A percentile compares a stretch with the other conserved stretches of the same genome.
Evolutionary conservation across 2,113 vertebrate species (phyloP).

Genomic region (Oplegnathus fasciatus): DNA sequence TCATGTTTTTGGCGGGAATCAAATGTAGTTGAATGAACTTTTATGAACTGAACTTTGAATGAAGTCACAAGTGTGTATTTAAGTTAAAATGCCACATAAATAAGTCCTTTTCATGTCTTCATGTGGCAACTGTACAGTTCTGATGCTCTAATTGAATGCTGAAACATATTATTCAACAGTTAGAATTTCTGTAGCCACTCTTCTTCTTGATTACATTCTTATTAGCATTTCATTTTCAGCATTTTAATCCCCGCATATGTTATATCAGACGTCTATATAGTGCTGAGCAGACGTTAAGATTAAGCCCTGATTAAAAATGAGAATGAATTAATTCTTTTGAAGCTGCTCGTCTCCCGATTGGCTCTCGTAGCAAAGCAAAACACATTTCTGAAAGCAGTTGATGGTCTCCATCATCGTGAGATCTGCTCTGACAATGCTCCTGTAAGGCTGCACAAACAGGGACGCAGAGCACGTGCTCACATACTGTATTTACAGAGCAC

Average conservation of each 20-base stretch:
- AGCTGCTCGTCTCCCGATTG: constrained; percentile 50
- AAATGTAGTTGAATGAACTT: constrained; percentile 16
- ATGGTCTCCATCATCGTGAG: constrained; percentile 1
- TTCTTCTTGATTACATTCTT: constrained; percentile 57
- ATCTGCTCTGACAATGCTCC: neutral
- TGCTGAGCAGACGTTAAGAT: constrained; percentile 69
- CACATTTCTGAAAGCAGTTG: constrained; percentile 35
- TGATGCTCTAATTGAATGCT: constrained; percentile 23
- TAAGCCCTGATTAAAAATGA: constrained; percentile 69
- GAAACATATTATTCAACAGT: constrained; percentile 41
- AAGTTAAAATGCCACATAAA: constrained; percentile 21
- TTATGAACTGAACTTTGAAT: neutral
- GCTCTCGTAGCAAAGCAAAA: constrained; percentile 36
- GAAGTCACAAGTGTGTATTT: neutral
- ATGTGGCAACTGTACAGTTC: neutral
- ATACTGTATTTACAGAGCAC: neutral
- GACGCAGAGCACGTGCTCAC: neutral
- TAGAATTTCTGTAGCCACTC: constrained; percentile 1
- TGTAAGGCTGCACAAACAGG: constrained; percentile 12
- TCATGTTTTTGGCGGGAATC: neutral
- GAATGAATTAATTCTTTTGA: constrained; percentile 69
- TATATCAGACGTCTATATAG: constrained; percentile 41
- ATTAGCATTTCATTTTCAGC: constrained; percentile 69
- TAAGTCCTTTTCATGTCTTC: neutral
- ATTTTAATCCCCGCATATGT: constrained; percentile 63